These are phyloP conservation scores for Setophaga coronata DNA, from an alignment of 2,113 vertebrate genomes.

Conservation along the genomic window DNA sequence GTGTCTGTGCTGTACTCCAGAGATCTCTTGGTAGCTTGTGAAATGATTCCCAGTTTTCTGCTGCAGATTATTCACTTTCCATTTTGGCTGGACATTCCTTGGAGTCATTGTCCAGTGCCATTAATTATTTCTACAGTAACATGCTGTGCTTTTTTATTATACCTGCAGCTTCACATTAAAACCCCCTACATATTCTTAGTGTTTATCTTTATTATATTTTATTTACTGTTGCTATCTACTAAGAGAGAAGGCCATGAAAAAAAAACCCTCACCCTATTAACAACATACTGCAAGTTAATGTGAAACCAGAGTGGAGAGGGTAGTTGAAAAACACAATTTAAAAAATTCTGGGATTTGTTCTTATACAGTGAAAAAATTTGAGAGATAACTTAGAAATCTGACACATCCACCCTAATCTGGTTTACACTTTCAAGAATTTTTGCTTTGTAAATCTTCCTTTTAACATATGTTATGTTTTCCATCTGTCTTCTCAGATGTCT, in stretches of 20 bases:
- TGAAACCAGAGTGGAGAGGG: not conserved
- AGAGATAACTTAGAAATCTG: conserved; percentile 47
- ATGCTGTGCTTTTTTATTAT: not conserved
- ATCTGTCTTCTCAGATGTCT: conserved; percentile 61
- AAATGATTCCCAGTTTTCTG: conserved; percentile 14
- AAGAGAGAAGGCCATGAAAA: not conserved
- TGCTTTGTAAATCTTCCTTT: conserved; percentile 59
- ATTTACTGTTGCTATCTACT: not conserved
- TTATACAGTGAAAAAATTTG: not conserved
- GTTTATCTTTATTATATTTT: not conserved
- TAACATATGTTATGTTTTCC: conserved; percentile 58
- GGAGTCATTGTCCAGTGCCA: not conserved
- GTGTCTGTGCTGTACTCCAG: not conserved
- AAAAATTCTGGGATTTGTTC: not conserved
- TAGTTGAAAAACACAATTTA: not conserved
- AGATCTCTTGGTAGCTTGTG: not conserved
- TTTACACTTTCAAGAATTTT: conserved; percentile 59
- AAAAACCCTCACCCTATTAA: not conserved
- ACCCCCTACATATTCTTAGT: not conserved
- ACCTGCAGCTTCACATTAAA: not conserved
- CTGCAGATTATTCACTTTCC: conserved; percentile 30
- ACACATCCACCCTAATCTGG: conserved; percentile 21
- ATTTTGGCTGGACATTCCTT: not conserved
- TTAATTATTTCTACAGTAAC: conserved; percentile 8
- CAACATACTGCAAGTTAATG: not conserved